Evolutionary conservation across 1,140 invertebrate species (phyloP).

Genomic region (Lordiphosa clarofinis): DNA sequence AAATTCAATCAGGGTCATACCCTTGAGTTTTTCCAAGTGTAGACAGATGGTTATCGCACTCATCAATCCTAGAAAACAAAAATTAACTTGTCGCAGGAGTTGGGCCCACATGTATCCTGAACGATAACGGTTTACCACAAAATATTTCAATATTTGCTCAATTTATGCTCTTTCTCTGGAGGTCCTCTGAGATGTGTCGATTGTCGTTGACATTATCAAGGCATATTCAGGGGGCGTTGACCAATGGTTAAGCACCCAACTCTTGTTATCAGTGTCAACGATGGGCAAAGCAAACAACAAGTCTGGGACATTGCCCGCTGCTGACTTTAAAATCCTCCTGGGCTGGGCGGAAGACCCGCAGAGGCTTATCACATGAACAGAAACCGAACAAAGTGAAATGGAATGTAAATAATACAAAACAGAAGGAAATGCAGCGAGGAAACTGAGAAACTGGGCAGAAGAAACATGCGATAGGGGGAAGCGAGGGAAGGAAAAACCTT

Average conservation of each 20-base stretch:
- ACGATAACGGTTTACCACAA: too few relatives aligned
- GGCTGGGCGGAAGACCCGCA: constrained; percentile 59
- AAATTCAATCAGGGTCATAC: too few relatives aligned
- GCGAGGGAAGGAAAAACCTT: constrained; percentile 57
- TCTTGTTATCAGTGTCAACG: constrained; percentile 42
- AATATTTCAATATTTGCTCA: too few relatives aligned
- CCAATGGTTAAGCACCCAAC: constrained; percentile 6
- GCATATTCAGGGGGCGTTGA: constrained; percentile 56
- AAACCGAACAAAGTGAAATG: constrained; percentile 20
- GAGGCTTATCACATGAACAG: constrained; percentile 52
- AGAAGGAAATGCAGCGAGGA: constrained; percentile 28
- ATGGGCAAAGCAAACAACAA: constrained; percentile 20
- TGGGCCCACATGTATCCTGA: too few relatives aligned
- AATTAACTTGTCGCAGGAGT: constrained; percentile 4
- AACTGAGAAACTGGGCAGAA: constrained; percentile 8
- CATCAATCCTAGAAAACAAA: background rate
- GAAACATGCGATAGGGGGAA: constrained; percentile 36
- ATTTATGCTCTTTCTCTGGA: too few relatives aligned
- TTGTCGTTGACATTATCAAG: constrained; percentile 35
- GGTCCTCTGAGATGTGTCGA: too few relatives aligned
- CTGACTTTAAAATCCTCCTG: constrained; percentile 62
- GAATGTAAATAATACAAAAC: constrained; percentile 52
- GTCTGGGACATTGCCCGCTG: constrained; percentile 52
- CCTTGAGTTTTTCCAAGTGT: too few relatives aligned
- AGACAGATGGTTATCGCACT: too few relatives aligned